Evolutionary conservation across 2,113 vertebrate species (phyloP).

Genomic region (Corythaixoides concolor): DNA sequence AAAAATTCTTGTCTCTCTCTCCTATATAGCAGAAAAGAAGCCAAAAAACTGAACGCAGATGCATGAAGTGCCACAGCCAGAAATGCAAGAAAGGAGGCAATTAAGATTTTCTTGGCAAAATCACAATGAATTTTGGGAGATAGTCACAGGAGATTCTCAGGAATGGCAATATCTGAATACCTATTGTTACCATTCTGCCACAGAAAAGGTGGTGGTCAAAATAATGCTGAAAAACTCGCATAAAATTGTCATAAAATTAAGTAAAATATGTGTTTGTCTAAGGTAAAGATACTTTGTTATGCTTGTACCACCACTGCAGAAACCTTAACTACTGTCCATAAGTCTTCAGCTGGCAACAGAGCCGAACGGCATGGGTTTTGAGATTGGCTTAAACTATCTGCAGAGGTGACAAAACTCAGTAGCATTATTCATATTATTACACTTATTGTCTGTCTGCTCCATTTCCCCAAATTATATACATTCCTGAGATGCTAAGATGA

Average conservation of each 20-base stretch:
- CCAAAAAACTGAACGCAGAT: neutral
- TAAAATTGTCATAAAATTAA: neutral
- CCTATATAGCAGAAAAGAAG: neutral
- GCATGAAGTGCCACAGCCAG: neutral
- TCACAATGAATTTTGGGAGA: neutral
- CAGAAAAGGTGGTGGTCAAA: neutral
- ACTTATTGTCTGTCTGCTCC: neutral
- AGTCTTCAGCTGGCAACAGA: neutral
- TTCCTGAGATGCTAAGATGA: neutral
- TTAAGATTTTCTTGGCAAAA: neutral
- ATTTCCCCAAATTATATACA: neutral
- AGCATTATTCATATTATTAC: neutral
- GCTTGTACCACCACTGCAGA: neutral
- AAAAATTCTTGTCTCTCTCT: neutral
- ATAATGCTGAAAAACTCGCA: neutral
- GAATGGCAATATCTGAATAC: neutral
- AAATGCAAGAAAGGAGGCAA: neutral
- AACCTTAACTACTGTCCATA: neutral
- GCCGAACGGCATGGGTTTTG: neutral
- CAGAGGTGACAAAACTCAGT: neutral
- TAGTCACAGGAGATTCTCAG: neutral
- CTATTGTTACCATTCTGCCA: neutral
- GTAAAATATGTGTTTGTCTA: neutral
- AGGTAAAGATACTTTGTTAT: neutral
- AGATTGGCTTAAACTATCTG: neutral